Percentiles rank a stretch among this genome's conserved stretches.
phyloP scores from a whole-genome alignment of 1,140 invertebrate genomes.

The Laupala kohalensis region DNA sequence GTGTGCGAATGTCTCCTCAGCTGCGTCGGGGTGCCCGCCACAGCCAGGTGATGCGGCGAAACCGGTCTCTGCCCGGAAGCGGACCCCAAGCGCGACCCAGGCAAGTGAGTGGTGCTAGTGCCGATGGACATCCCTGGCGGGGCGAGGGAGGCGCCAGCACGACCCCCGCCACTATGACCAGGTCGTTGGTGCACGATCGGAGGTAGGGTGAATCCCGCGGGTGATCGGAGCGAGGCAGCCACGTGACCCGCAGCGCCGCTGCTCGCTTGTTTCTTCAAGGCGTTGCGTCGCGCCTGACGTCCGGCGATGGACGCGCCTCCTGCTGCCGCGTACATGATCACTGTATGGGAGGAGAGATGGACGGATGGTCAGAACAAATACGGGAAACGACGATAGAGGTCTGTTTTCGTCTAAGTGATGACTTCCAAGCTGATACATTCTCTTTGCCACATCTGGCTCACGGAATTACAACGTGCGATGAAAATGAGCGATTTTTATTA shows the following conservation, averaged over 20 bases:
- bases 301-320: conserved; percentile 9
- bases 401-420: too few species aligned
- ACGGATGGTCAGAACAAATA: too few species aligned
- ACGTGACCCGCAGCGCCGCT: not conserved
- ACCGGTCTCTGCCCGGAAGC: not conserved
- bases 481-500: too few species aligned
- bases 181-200: not conserved
- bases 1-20: not conserved
- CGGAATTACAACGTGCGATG: too few species aligned
- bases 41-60: not conserved
- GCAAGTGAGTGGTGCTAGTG: not conserved
- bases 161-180: not conserved
- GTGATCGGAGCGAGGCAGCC: not conserved
- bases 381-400: too few species aligned
- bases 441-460: too few species aligned
- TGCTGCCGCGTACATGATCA: conserved; percentile 13
- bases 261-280: not conserved
- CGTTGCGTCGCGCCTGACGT: conserved; percentile 3
- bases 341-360: too few species aligned
- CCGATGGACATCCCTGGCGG: not conserved
- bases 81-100: not conserved
- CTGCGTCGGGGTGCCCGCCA: not conserved
- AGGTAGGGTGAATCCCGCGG: not conserved
- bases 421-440: too few species aligned
- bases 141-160: not conserved